phyloP scores from a whole-genome alignment of 2,113 vertebrate species.

The Cyanistes caeruleus region DNA sequence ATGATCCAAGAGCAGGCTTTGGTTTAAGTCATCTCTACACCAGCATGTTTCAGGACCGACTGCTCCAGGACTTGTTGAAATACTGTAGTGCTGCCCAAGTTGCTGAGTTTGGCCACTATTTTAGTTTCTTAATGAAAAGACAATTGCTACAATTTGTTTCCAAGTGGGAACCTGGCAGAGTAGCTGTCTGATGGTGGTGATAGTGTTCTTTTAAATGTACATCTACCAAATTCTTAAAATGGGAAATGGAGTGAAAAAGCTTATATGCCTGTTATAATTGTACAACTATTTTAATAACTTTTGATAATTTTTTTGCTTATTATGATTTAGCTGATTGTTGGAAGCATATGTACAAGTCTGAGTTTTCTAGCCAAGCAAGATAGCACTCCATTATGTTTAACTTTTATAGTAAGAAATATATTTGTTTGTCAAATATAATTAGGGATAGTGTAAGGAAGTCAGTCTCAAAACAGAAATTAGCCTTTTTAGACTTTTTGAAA shows the following conservation, averaged over 20 bases:
- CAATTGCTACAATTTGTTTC: not conserved
- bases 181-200: not conserved
- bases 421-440: not conserved
- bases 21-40: not conserved
- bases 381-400: not conserved
- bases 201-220: not conserved
- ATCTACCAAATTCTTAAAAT: not conserved
- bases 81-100: not conserved
- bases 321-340: not conserved
- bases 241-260: not conserved
- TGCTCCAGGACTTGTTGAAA: not conserved
- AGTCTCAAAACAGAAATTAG: not conserved
- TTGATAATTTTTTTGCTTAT: not conserved
- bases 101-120: not conserved
- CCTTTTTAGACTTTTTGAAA: not conserved
- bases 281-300: not conserved
- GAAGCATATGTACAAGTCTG: not conserved
- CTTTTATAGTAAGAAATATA: not conserved
- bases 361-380: not conserved
- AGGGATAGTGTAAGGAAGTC: not conserved
- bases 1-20: not conserved
- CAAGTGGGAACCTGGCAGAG: not conserved
- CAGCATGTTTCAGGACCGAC: not conserved
- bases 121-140: not conserved
- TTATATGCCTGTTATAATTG: not conserved